Conservation (phyloP, 2,888 invertebrate species). For the Macrosiphum euphorbiae region DNA sequence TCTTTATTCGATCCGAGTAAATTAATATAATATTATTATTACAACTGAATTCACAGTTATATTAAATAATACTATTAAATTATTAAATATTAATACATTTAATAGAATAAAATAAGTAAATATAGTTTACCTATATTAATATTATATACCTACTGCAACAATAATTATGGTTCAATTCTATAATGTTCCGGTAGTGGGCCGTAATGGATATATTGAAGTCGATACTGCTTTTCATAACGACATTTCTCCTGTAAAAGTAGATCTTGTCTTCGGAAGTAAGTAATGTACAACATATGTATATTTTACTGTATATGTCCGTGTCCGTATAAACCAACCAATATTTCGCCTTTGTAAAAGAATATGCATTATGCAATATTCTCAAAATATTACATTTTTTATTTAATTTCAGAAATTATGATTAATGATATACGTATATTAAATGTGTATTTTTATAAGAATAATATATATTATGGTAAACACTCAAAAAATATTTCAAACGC, state of each 20-base stretch:
- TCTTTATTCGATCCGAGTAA: too few species aligned
- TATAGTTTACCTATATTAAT: background rate
- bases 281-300: background rate
- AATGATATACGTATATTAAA: background rate
- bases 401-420: background rate
- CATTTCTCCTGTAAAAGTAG: slow-evolving; percentile 7
- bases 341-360: slow-evolving; percentile 52
- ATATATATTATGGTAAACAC: background rate
- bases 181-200: background rate
- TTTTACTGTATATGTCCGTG: background rate
- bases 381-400: background rate
- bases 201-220: background rate
- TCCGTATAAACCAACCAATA: background rate
- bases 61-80: too few species aligned
- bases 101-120: too few species aligned
- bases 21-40: too few species aligned
- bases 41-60: too few species aligned
- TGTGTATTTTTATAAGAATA: background rate
- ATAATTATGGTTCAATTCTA: background rate
- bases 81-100: too few species aligned
- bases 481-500: background rate
- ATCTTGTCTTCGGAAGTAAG: slow-evolving; percentile 23
- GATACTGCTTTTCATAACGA: background rate
- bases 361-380: slow-evolving; percentile 36
- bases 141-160: background rate